Conservation (phyloP, 1,140 invertebrate species). For the Lordiphosa mommai region DNA sequence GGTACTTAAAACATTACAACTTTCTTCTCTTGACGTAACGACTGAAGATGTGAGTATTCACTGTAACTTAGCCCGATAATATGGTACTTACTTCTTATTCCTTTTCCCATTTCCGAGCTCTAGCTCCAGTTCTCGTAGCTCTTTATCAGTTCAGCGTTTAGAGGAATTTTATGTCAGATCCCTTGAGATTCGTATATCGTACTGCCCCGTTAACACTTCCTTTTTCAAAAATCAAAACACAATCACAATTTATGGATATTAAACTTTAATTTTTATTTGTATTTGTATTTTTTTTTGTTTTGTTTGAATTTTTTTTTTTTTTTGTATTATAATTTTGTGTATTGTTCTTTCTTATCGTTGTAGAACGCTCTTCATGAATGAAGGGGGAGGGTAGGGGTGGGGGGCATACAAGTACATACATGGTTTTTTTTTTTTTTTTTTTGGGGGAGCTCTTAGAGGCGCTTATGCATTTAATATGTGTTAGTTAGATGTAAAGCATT, state of each 20-base stretch:
- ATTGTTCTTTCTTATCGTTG: conserved; percentile 14
- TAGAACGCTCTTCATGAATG: background rate
- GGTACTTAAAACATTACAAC: too few relatives aligned
- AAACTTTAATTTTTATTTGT: conserved; percentile 32
- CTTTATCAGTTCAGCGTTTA: too few relatives aligned
- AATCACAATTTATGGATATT: conserved; percentile 13
- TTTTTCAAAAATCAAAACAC: conserved; percentile 29
- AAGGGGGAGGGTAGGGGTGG: background rate
- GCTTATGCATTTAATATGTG: conserved; percentile 8
- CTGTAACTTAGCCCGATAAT: too few relatives aligned
- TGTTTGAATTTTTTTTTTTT: conserved; percentile 18
- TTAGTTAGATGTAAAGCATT: conserved; percentile 6
- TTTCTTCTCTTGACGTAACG: too few relatives aligned
- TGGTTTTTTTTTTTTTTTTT: conserved; percentile 3
- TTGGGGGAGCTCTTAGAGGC: conserved; percentile 1
- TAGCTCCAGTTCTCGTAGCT: too few relatives aligned
- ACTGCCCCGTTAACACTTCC: too few relatives aligned
- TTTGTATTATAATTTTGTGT: conserved; percentile 41
- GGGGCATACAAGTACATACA: conserved; percentile 11
- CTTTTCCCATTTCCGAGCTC: too few relatives aligned
- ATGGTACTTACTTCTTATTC: too few relatives aligned
- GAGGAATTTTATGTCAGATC: too few relatives aligned
- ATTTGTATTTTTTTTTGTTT: conserved; percentile 27
- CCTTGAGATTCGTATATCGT: too few relatives aligned
- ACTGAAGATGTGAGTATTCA: too few relatives aligned